Evolutionary conservation across 2,113 vertebrate genomes (phyloP), one percentile per base, ranked within the genome.

Genomic region (Micromys minutus): DNA sequence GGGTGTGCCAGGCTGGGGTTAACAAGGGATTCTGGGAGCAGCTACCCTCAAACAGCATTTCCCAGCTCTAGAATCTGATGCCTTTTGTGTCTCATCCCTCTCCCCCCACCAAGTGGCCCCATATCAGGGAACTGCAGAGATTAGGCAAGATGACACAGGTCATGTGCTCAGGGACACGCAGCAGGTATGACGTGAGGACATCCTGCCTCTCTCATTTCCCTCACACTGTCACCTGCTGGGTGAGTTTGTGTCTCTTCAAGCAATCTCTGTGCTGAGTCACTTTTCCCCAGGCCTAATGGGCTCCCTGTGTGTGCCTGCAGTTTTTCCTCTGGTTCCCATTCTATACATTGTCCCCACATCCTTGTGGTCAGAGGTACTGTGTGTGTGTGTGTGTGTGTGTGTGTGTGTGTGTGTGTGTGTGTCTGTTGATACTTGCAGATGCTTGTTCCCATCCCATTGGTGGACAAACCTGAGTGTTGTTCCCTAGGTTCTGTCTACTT

Each of bases 141-240:
- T 39, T 13, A 55, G 67, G 7, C 7, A 57, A 63, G 39, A 67
- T 16, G 34, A 55, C 45, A 4, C 6, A 65, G 10, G 13, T 45
- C 10, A 7, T 0, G 1, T n/a, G 9, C 39, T 52, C 16, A 67
- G 1, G 17, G 71, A 13, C 7, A 7, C 1, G 3, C 13, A 9
- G 9, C 29, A 47, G 75, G 31, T 1, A 3, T n/a, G n/a, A n/a
- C n/a, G n/a, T n/a, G n/a, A n/a, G n/a, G 22, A 76, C n/a, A 13
- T 31, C 42, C 10, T 1, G 21, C n/a, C 42, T 19, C 29, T 55
- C 57, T 47, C 19, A 42, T 39, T 5, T 36, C 47, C 12, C 7
- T 75, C 74, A 47, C 21, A 9, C 22, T 3, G 15, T 31, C 29
- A 45, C 24, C 67, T 50, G 0, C 31, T 47, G 15, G 0, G 29